Evolutionary conservation across 1,140 invertebrate genomes (phyloP).

Genomic region (Tetraneura akinire): DNA sequence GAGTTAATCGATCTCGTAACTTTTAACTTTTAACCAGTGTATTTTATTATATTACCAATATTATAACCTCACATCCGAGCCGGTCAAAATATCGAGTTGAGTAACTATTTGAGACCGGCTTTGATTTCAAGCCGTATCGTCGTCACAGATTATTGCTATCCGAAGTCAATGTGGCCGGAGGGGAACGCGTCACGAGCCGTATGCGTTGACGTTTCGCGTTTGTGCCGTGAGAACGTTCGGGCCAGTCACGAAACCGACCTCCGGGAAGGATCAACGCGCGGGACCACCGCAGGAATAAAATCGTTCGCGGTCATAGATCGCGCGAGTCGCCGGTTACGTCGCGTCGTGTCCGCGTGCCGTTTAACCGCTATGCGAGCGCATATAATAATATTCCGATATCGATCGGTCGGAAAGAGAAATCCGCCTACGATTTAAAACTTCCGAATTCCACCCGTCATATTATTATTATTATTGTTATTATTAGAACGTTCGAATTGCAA

Average conservation of each 20-base stretch:
- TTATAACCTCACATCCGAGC: too few species aligned
- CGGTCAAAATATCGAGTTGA: background rate
- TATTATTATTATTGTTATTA: too few species aligned
- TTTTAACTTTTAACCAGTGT: too few species aligned
- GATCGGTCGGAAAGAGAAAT: background rate
- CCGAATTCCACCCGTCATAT: background rate
- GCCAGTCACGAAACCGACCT: constrained; percentile 35
- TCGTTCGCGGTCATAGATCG: background rate
- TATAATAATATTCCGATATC: too few species aligned
- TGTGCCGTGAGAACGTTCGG: constrained; percentile 33
- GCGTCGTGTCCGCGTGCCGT: background rate
- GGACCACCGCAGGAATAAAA: background rate
- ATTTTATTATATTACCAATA: too few species aligned
- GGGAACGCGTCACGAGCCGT: constrained; percentile 8
- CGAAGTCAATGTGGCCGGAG: background rate
- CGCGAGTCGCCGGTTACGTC: background rate
- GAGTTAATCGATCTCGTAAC: too few species aligned
- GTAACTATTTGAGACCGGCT: too few species aligned
- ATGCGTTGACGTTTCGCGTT: background rate
- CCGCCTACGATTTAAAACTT: background rate
- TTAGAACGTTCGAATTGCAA: too few species aligned
- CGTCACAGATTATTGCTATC: background rate
- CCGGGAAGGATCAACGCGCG: background rate
- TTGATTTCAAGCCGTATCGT: too few species aligned
- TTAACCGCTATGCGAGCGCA: background rate